phyloP scores from a whole-genome alignment of 2,113 vertebrate genomes.

The Sapayoa aenigma region DNA sequence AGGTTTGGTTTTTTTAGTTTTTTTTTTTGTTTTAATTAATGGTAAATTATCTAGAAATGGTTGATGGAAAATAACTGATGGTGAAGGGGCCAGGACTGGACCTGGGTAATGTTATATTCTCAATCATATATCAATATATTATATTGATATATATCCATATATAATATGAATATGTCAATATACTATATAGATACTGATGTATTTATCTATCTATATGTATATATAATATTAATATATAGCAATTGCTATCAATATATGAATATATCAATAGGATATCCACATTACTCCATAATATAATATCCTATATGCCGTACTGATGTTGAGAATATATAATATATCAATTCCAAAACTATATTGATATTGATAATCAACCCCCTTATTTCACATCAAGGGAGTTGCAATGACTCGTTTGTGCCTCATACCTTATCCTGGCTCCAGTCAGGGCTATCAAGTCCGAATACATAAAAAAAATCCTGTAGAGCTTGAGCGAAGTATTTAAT shows the following conservation, averaged over 20 bases:
- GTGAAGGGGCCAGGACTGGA: not conserved
- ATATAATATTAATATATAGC: not conserved
- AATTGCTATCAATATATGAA: not conserved
- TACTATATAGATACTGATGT: not conserved
- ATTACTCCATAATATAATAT: not conserved
- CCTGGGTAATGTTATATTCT: not conserved
- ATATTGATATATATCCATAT: not conserved
- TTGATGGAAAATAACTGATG: not conserved
- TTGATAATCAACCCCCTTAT: not conserved
- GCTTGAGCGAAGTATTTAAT: not conserved
- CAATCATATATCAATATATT: not conserved
- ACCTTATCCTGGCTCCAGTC: not conserved
- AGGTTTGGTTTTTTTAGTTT: not conserved
- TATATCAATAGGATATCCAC: not conserved
- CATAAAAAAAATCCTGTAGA: not conserved
- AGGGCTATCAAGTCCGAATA: not conserved
- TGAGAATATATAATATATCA: not conserved
- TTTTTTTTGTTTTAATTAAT: not conserved
- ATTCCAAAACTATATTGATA: not conserved
- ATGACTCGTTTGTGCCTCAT: fast-evolving
- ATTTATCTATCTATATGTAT: not conserved
- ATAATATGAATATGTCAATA: not conserved
- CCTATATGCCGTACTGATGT: not conserved
- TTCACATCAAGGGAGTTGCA: not conserved
- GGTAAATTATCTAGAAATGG: not conserved